Conservation (phyloP, 2,113 vertebrate species). For the Gymnogyps californianus region DNA sequence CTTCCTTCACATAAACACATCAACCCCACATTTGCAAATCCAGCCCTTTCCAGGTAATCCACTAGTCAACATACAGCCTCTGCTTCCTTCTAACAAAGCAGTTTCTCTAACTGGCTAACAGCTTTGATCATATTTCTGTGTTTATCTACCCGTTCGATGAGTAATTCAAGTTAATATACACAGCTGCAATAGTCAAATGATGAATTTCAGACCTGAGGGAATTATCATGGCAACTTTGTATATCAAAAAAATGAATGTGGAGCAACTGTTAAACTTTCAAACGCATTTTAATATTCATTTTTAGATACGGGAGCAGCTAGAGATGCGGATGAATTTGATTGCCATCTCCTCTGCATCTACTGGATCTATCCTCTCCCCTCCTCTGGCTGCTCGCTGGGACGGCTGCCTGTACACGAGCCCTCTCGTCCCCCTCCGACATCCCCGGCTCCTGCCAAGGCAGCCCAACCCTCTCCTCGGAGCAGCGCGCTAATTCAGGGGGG, state of each 20-base stretch:
- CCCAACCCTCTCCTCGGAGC: background rate
- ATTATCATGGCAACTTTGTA: background rate
- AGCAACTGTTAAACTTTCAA: background rate
- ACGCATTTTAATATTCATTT: background rate
- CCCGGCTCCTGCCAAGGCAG: background rate
- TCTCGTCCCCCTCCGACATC: background rate
- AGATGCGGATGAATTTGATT: background rate
- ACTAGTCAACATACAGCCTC: background rate
- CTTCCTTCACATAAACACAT: background rate
- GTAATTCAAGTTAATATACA: background rate
- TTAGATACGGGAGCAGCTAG: background rate
- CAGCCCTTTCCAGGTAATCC: background rate
- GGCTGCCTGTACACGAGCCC: background rate
- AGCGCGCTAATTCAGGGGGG: background rate
- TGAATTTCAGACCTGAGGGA: background rate
- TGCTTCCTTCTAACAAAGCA: background rate
- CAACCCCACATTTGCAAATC: background rate
- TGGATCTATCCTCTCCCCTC: background rate
- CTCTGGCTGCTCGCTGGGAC: background rate
- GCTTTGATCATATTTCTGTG: background rate
- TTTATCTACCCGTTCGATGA: background rate
- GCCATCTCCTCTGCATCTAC: background rate
- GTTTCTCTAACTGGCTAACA: background rate
- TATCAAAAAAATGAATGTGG: background rate
- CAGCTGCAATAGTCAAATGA: background rate